Conservation (phyloP, 1,140 invertebrate genomes). For the Papilio glaucus region DNA sequence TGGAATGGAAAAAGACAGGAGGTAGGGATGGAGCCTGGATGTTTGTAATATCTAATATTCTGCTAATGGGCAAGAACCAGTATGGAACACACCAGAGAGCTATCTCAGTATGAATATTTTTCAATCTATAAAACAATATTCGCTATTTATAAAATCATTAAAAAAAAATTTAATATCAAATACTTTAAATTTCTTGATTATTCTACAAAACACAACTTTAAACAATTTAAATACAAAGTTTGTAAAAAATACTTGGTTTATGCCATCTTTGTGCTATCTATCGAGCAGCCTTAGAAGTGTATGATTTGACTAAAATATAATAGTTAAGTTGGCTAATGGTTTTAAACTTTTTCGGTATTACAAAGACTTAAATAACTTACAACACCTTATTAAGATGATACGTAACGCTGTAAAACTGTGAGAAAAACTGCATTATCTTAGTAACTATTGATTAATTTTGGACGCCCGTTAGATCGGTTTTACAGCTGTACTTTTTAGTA, state of each 20-base stretch:
- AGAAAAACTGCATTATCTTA: no score
- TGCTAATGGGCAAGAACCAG: conserved; percentile 13
- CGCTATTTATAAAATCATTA: background rate
- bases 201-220: background rate
- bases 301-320: background rate
- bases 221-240: background rate
- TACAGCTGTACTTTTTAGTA: background rate
- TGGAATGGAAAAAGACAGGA: background rate
- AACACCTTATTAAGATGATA: no score
- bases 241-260: background rate
- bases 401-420: no score
- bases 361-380: no score
- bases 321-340: no score
- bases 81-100: conserved; percentile 10
- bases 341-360: background rate
- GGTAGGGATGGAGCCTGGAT: background rate
- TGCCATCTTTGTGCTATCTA: background rate
- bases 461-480: no score
- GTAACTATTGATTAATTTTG: no score
- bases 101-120: background rate
- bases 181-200: background rate
- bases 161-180: no score
- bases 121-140: no score
- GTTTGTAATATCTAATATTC: background rate
- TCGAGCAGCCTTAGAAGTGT: background rate